Base-by-base conservation (phyloP, 2,888 invertebrate genomes). In the Nezara viridula region DNA sequence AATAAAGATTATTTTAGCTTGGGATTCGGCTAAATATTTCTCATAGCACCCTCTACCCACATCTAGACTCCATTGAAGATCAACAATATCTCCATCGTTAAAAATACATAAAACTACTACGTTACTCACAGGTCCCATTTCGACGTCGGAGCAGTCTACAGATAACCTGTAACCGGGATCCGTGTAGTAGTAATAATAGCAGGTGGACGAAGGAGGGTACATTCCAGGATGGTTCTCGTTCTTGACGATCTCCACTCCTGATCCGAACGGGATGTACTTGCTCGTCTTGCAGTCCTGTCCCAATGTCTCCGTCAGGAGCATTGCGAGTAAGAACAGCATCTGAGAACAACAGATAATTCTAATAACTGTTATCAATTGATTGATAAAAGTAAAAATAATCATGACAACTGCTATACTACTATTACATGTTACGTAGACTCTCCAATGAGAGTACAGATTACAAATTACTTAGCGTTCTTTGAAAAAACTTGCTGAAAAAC, bases 111-210 rank as follows among this genome's bases (percentile, higher is more conserved):
- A n/a, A n/a, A n/a, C n/a, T n/a, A n/a, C n/a, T n/a, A n/a, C n/a
- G n/a, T n/a, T n/a, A 81, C 81, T 81, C n/a, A 81, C 81, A 24
- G 4, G 4, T 81, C 81, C 81, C 81, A 81, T 81, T 24, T 81
- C 81, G n/a, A 81, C 47, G 2, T 47, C n/a, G 81, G 44, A 47
- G 32, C 88, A 88, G 49, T 40, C 27, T 5, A 88, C 9, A 7
- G 66, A 5, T 0, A 88, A 2, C 27, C 40, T 66, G 49, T 47
- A 47, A 19, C 73, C 88, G 9, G 49, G 49, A 32, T 88, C 88
- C 0, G 88, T 88, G 32, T 88, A 73, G 44, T 27, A 73, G 73
- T 88, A 88, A n/a, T 66, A 88, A 49, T 88, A 88, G 66, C 73
- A 73, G 27, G 9, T 24, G 2, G 24, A 0, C 9, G 27, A 24